Conservation (phyloP, 2,113 vertebrate species). For the Xenus cinereus region DNA sequence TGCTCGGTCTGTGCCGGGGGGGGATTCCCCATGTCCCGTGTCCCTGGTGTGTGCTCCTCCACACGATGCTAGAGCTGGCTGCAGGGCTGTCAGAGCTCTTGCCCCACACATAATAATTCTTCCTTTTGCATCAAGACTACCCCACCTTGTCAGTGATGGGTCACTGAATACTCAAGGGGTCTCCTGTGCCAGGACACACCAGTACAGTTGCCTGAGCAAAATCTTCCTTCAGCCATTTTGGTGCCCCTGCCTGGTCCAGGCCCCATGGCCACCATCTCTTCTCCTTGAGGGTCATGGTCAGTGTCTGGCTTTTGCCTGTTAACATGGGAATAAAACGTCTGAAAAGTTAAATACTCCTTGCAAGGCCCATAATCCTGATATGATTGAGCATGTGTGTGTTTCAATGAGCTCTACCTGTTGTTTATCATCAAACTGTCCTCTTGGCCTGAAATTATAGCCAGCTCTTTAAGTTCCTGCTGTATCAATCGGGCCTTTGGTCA, state of each 20-base stretch:
- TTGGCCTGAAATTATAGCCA: neutral
- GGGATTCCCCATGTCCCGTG: neutral
- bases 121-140: neutral
- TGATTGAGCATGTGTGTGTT: neutral
- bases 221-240: neutral
- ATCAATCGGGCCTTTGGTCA: neutral
- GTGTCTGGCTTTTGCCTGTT: neutral
- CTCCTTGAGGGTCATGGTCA: neutral
- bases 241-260: neutral
- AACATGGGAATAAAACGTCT: neutral
- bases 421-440: neutral
- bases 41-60: neutral
- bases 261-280: neutral
- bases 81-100: neutral
- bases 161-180: neutral
- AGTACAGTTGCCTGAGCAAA: neutral
- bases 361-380: neutral
- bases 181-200: neutral
- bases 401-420: neutral
- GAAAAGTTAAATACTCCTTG: neutral
- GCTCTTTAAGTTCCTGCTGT: neutral
- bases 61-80: accelerated
- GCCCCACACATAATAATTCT: no score
- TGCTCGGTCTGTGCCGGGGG: neutral
- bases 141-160: neutral